Base-by-base conservation (phyloP, 2,888 invertebrate species). In the Alloscopus bannaensis region DNA sequence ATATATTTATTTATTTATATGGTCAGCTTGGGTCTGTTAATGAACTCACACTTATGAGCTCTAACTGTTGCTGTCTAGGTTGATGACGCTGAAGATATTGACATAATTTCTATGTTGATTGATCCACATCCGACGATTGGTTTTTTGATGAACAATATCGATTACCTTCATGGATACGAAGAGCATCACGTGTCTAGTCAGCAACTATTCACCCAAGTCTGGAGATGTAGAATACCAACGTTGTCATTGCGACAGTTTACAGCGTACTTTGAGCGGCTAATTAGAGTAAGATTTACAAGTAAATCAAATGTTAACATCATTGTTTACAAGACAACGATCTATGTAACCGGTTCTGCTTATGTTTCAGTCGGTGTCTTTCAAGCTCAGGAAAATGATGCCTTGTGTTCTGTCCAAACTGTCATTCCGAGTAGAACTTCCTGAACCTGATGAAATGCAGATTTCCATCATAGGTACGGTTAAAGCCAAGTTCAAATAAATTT, bases 161-260 rank as follows among this genome's bases (percentile, higher is more conserved):
- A 95, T 88, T 90, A 90, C 31, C 91, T 94, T 72, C 94, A 94
- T 1, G 95, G 94, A 0, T 89, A 93, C 69, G 91, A 91, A 55
- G 92, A 92, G 80, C 89, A 92, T 82, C 92, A 92, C 11, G 92
- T 93, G 0, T 90, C 91, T 84, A 93, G 93, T 88, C 88, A 93
- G 50, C 93, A 95, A 90, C 94, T 95, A 93, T 95, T 95, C 87
- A 92, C 95, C 0, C 95, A 96, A 88, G 92, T 96, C 22, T 94
- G 94, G 90, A 85, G 89, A 66, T 87, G 88, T 31, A 87, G 88
- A 65, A 87, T 89, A 40, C 87, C 60, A 77, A 87, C 68, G 24
- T 65, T 79, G 47, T 83, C 81, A 29, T 65, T 83, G 45, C 80
- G 83, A 2, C 86, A 87, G 47, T 88, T 90, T 84, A 87, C 88